Conservation (phyloP, 2,888 invertebrate genomes). For the Metalampra italica region DNA sequence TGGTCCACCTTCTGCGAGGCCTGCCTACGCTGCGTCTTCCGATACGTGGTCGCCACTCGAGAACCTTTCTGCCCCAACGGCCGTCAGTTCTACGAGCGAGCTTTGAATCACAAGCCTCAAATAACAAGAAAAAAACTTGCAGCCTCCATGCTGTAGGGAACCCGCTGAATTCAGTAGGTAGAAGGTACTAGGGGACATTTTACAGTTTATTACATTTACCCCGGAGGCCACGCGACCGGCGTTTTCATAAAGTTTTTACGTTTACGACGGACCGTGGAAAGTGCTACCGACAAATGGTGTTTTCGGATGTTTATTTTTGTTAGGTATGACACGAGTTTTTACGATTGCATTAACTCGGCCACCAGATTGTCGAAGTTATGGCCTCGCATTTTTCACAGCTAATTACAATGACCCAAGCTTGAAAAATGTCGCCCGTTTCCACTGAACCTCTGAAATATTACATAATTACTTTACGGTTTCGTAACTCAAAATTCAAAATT, state of each 20-base stretch:
- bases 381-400: constrained; percentile 2
- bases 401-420: background rate
- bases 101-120: too few species aligned
- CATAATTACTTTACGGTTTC: background rate
- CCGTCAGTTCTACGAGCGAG: too few species aligned
- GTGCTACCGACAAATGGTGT: constrained; percentile 45
- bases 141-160: too few species aligned
- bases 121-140: too few species aligned
- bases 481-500: too few species aligned
- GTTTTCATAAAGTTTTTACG: constrained; percentile 68
- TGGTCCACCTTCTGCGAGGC: too few species aligned
- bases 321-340: constrained; percentile 23
- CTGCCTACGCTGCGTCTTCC: too few species aligned
- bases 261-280: constrained; percentile 43
- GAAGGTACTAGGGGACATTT: constrained; percentile 42
- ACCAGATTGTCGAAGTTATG: constrained; percentile 2
- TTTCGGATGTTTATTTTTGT: constrained; percentile 49
- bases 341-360: constrained; percentile 7
- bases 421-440: background rate
- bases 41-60: too few species aligned
- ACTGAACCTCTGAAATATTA: background rate
- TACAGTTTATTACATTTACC: constrained; percentile 58
- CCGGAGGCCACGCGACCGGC: constrained; percentile 31
- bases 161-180: constrained; percentile 27
- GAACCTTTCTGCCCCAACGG: too few species aligned